phyloP scores from a whole-genome alignment of 2,113 vertebrate genomes.

The Myotis brandtii region DNA sequence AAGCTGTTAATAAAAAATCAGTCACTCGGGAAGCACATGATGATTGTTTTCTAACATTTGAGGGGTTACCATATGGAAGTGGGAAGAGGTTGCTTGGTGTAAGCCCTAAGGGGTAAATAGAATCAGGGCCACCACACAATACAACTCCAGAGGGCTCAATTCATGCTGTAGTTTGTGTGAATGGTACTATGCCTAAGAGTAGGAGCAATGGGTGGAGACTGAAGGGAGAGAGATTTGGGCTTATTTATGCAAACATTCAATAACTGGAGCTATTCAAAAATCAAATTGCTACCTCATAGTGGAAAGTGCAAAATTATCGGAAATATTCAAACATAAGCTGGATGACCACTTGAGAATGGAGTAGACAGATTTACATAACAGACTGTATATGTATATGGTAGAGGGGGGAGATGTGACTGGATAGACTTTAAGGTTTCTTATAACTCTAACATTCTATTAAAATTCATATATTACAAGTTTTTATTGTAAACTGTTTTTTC shows the following conservation, averaged over 20 bases:
- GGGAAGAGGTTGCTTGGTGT: neutral
- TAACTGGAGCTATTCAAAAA: constrained; percentile 38
- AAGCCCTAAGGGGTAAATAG: neutral
- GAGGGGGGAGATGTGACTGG: neutral
- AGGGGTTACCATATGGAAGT: neutral
- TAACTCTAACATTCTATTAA: constrained; percentile 42
- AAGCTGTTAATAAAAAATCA: constrained; percentile 26
- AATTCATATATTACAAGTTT: constrained; percentile 49
- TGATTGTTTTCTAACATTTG: constrained; percentile 49
- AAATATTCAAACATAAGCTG: constrained; percentile 39
- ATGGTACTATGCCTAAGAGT: neutral
- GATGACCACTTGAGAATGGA: constrained; percentile 26
- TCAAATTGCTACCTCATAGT: neutral
- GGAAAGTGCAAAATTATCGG: neutral
- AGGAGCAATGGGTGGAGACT: neutral
- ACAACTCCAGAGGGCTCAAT: neutral
- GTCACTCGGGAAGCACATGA: neutral
- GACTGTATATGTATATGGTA: neutral
- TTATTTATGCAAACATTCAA: constrained; percentile 38
- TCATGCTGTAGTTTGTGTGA: constrained; percentile 35
- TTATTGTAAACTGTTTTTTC: neutral
- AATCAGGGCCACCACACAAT: neutral
- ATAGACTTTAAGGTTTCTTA: constrained; percentile 32
- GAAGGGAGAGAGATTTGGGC: constrained; percentile 32
- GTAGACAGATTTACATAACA: neutral